Base-by-base conservation (phyloP, 1,140 invertebrate genomes). In the Eriocheir sinensis region DNA sequence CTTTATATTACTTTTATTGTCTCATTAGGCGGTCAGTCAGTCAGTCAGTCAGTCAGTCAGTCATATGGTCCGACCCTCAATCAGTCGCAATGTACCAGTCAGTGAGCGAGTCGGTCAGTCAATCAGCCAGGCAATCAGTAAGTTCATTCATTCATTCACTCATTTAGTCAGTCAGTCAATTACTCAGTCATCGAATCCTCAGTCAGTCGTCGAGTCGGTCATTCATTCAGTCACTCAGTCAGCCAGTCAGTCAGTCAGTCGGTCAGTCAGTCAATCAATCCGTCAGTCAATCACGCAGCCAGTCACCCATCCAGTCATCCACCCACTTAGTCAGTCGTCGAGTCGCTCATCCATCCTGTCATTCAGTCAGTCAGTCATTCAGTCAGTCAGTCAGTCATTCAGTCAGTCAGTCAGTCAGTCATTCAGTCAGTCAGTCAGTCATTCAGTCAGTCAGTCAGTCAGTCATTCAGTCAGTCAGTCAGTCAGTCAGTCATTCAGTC, bases 391-490 rank as follows among this genome's bases (percentile, higher is more conserved):
- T 12, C 27, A 9, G 9, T 72, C 27, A 15, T 72, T 12, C 27
- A 27, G 53, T 12, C 27, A 9, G 53, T 72, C 9, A 15, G 27
- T 27, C 53, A 27, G 9, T 72, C 9, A 72, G 27, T 72, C 27
- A 72, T 72, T 72, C 9, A 72, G 9, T 72, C 27, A 27, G 9
- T 72, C 9, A 15, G 27, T 27, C 53, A 27, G 9, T 72, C 9
- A 9, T 72, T 12, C 27, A 9, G 53, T 12, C 27, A 15, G 27
- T 72, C 9, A 27, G 53, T 12, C 27, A 72, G 53, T 72, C 53
- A 72, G 53, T 72, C 53, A 72, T 27, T 72, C 53, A 72, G 53
- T 72, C 53, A 72, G 53, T 72, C 53, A 72, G 53, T 72, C 53
- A 72, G 53, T 72, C 53, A 72, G 53, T 72, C 53, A 72, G 53